Conservation (phyloP, 2,113 vertebrate genomes). For the Cryptoleucopteryx plumbea region DNA sequence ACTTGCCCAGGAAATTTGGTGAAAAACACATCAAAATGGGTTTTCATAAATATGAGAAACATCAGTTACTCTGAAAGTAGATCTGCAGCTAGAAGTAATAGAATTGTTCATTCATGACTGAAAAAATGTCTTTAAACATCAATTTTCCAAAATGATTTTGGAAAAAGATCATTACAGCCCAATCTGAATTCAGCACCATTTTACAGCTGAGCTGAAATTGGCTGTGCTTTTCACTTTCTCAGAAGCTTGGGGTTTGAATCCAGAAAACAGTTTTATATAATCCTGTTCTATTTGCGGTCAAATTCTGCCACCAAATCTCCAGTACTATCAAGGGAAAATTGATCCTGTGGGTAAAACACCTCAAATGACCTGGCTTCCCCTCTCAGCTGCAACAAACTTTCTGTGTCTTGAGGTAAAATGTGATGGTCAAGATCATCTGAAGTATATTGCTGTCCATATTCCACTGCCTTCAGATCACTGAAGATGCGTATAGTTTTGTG, state of each 20-base stretch:
- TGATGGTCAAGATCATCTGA: not conserved
- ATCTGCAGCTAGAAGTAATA: not conserved
- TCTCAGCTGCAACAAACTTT: not conserved
- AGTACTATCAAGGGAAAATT: not conserved
- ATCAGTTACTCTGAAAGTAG: not conserved
- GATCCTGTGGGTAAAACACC: not conserved
- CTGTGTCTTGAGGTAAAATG: not conserved
- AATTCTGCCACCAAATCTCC: not conserved
- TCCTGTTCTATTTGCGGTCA: not conserved
- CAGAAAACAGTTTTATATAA: slow-evolving; percentile 3
- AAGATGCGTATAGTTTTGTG: not conserved
- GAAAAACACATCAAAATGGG: not conserved
- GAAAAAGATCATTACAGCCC: not conserved
- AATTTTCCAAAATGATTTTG: not conserved
- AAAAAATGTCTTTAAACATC: not conserved
- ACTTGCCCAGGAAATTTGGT: not conserved
- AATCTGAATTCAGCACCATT: not conserved
- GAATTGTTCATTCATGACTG: not conserved
- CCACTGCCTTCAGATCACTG: not conserved
- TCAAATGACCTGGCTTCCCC: not conserved
- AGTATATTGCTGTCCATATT: not conserved
- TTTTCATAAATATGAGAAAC: not conserved
- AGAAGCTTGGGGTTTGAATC: not conserved
- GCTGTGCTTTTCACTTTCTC: not conserved
- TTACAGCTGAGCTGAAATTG: slow-evolving; percentile 1